Evolutionary conservation across 1,140 invertebrate species (phyloP).

Genomic region (Microplitis demolitor): DNA sequence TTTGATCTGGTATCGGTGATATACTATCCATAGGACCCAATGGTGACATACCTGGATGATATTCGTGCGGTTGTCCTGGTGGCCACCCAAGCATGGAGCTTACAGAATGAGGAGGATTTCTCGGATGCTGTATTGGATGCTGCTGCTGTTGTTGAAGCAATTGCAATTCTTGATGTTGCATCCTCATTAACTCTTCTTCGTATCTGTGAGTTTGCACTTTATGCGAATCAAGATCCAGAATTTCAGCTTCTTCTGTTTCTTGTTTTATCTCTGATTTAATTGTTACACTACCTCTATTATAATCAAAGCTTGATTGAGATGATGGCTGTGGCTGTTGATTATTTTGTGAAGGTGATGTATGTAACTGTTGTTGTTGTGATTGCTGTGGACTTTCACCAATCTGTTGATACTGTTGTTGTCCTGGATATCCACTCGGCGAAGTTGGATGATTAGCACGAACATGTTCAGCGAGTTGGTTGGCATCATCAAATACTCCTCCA

Average conservation of each 20-base stretch:
- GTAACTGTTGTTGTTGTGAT: conserved; percentile 32
- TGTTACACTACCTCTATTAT: conserved; percentile 43
- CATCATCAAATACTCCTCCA: conserved; percentile 75
- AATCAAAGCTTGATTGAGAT: conserved; percentile 56
- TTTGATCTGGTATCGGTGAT: conserved; percentile 49
- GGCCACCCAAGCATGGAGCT: conserved; percentile 62
- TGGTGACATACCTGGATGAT: conserved; percentile 41
- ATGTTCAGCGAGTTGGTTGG: conserved; percentile 73
- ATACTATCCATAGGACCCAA: conserved; percentile 47
- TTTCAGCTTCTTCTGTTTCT: conserved; percentile 76
- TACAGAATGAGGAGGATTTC: conserved; percentile 60
- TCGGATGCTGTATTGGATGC: conserved; percentile 38
- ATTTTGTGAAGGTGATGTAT: conserved; percentile 24
- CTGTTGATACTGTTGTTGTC: conserved; percentile 46
- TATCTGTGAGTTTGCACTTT: conserved; percentile 69
- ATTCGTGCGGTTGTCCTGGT: conserved; percentile 45
- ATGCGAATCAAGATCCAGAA: conserved; percentile 86
- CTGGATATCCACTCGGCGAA: conserved; percentile 56
- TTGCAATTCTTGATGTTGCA: conserved; percentile 42
- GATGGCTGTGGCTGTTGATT: conserved; percentile 47
- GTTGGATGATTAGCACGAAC: conserved; percentile 70
- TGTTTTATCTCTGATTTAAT: conserved; percentile 64
- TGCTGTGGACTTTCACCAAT: conserved; percentile 43
- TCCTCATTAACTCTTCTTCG: conserved; percentile 48
- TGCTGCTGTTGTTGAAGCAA: conserved; percentile 41